Base-by-base conservation (phyloP, 2,888 invertebrate species). In the Hypercompe scribonia region DNA sequence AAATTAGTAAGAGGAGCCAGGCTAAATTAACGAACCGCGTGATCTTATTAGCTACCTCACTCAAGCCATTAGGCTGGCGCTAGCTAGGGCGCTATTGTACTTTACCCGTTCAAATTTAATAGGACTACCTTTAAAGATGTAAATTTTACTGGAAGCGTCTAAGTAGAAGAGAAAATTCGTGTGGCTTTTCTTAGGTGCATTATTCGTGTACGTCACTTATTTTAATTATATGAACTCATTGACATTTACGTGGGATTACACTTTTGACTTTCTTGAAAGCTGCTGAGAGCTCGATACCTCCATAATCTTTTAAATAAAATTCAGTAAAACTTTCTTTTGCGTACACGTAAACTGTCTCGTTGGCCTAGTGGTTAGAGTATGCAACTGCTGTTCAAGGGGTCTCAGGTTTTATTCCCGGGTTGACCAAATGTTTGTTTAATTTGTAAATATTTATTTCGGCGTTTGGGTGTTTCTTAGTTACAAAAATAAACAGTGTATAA, bases 41-140 rank as follows among this genome's bases (percentile, higher is more conserved):
- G 88, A 92, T 91, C 88, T 90, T 89, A 91, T 93, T 92, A 93
- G 87, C 86, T 81, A 81, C 86, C 87, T 89, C 88, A 86, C 88
- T 88, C 88, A 84, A 87, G 85, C 87, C 87, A 90, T 91, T 90
- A 87, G 79, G 78, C 77, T 81, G 81, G 75, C 81, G 76, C 82
- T 74, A 78, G 77, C 81, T 73, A 70, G 67, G 73, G 74, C 82
- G 81, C 78, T 81, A 87, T 89, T 89, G 86, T 88, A 78, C 85
- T 83, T 82, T 82, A 84, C 83, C 83, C 78, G 86, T 83, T 84
- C 80, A 85, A 89, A 90, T 90, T 89, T 89, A 88, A 89, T 88
- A 88, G 87, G 78, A 78, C 77, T 79, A 74, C 71, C 80, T 81
- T 81, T 75, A 80, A 79, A 75, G 76, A 78, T 76, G 77, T 81